Percentiles rank a stretch among this genome's conserved stretches.
These are phyloP conservation scores for Vimba vimba DNA, from an alignment of 2,113 vertebrate species.

Conservation along the genomic window DNA sequence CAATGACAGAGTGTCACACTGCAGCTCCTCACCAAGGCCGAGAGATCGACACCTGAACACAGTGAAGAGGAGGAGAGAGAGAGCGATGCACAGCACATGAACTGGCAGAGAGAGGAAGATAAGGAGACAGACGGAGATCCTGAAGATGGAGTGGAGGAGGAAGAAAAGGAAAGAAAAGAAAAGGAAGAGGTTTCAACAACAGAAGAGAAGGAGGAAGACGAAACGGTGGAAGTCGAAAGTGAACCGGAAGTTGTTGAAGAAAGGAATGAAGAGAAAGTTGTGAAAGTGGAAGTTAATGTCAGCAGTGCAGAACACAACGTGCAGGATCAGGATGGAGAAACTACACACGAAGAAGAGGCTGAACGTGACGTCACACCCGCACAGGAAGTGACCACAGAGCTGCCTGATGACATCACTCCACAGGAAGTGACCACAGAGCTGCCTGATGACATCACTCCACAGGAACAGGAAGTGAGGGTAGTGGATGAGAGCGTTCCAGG, in stretches of 20 bases:
- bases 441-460: slow-evolving; percentile 1
- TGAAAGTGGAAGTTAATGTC: not conserved
- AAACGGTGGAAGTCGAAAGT: not conserved
- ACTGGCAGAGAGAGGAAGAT: slow-evolving; percentile 55
- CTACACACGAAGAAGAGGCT: not conserved
- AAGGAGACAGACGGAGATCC: slow-evolving; percentile 35
- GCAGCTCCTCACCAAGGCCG: slow-evolving; percentile 77
- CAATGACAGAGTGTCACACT: slow-evolving; percentile 85
- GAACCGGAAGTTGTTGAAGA: slow-evolving; percentile 13
- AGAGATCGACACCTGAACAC: slow-evolving; percentile 50
- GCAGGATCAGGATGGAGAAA: not conserved
- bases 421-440: not conserved
- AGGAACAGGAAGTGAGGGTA: not conserved
- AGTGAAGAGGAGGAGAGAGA: slow-evolving; percentile 51
- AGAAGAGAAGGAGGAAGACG: not conserved
- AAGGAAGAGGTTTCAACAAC: not conserved
- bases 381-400: not conserved
- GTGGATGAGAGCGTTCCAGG: not conserved
- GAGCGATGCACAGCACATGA: slow-evolving; percentile 41
- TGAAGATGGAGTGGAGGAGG: not conserved
- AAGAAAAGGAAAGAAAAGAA: not conserved
- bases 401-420: not conserved
- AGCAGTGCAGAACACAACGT: slow-evolving; percentile 24
- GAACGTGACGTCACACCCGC: not conserved
- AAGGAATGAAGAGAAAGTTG: not conserved